Conservation (phyloP, 2,888 invertebrate genomes). For the Melanchra persicariae region DNA sequence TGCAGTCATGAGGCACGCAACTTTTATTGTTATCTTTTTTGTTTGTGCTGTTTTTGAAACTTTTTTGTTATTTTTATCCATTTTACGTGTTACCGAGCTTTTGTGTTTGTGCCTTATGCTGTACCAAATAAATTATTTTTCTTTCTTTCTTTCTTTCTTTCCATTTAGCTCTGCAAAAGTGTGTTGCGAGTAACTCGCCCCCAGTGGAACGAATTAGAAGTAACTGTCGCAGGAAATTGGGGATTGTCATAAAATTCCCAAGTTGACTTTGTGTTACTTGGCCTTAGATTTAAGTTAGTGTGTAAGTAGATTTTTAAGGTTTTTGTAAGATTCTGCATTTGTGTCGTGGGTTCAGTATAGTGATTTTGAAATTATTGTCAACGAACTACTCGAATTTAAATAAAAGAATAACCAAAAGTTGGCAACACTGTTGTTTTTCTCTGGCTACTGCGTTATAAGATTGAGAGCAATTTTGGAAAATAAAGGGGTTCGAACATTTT, state of each 20-base stretch:
- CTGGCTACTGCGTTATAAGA: not conserved
- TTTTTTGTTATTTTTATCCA: too few relatives aligned
- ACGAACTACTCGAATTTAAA: too few relatives aligned
- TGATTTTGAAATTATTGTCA: not conserved
- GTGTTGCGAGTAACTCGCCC: slow-evolving; percentile 41
- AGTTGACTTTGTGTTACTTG: slow-evolving; percentile 14
- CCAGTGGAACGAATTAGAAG: slow-evolving; percentile 59
- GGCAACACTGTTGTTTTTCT: not conserved
- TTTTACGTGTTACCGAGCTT: too few relatives aligned
- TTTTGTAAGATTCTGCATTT: not conserved
- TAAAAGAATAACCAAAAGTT: too few relatives aligned
- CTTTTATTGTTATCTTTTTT: too few relatives aligned
- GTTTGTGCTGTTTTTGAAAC: too few relatives aligned
- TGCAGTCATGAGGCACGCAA: too few relatives aligned
- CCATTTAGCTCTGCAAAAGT: slow-evolving; percentile 52
- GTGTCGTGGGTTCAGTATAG: not conserved
- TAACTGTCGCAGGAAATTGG: slow-evolving; percentile 53
- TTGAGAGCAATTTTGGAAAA: not conserved
- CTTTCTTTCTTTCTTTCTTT: too few relatives aligned
- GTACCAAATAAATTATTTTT: too few relatives aligned
- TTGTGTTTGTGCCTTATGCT: too few relatives aligned
- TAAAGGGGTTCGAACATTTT: too few relatives aligned
- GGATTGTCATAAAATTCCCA: slow-evolving; percentile 48
- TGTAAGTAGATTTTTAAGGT: not conserved
- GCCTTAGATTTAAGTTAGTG: slow-evolving; percentile 19